Evolutionary conservation across 2,888 invertebrate species (phyloP).

Genomic region (Cremastobaeus sp.): DNA sequence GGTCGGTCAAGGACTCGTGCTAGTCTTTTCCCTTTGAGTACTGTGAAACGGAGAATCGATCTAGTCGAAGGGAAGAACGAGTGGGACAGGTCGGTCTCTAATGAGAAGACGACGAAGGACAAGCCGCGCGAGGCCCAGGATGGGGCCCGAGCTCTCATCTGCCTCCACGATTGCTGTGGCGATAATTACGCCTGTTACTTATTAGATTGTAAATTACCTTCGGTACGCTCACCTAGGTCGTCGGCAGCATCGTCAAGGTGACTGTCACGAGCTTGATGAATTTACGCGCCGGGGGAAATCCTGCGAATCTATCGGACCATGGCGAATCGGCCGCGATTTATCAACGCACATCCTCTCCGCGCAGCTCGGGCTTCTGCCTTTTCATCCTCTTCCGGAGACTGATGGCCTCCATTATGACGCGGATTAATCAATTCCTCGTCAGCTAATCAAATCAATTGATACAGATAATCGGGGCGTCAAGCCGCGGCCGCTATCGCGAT

Average conservation of each 20-base stretch:
- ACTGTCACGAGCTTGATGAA: conserved; percentile 47
- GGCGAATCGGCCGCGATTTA: conserved; percentile 19
- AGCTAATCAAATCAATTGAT: conserved; percentile 4
- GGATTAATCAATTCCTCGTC: conserved; percentile 4
- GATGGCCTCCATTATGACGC: conserved; percentile 6
- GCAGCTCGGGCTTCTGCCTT: conserved; percentile 5
- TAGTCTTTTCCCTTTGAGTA: conserved; percentile 57
- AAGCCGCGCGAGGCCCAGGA: conserved; percentile 4
- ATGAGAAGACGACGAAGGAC: conserved; percentile 51
- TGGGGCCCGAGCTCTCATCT: conserved; percentile 28
- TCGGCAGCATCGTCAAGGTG: conserved; percentile 41
- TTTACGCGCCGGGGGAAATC: conserved; percentile 45
- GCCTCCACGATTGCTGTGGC: conserved; percentile 47
- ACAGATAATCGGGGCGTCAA: conserved; percentile 1
- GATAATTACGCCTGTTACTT: conserved; percentile 60
- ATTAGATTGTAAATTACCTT: conserved; percentile 59
- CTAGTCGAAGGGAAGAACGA: conserved; percentile 48
- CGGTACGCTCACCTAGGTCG: conserved; percentile 43
- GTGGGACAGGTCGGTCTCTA: conserved; percentile 46
- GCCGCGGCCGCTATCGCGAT: too few relatives aligned
- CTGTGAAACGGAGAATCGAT: conserved; percentile 55
- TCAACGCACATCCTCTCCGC: background rate
- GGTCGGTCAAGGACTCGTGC: conserved; percentile 78
- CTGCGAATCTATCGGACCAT: conserved; percentile 36
- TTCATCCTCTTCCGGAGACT: conserved; percentile 23